Base-by-base conservation (phyloP, 1,140 invertebrate species). In the Drosophila parabipectinata region DNA sequence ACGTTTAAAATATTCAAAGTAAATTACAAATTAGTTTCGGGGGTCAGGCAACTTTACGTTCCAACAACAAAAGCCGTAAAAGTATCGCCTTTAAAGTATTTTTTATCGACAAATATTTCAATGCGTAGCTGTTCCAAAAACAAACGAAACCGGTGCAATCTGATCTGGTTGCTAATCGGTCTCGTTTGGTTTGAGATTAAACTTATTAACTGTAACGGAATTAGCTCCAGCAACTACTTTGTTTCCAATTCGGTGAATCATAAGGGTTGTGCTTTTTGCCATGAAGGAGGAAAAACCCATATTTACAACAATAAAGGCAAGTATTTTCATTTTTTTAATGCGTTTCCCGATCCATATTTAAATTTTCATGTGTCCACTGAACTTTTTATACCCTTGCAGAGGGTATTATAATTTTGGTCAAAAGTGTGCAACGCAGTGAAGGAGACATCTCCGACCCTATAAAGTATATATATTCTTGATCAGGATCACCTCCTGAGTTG, bases 141-240 rank as follows among this genome's bases (percentile, higher is more conserved):
- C 24, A 89, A 90, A 48, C 72, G 80, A 1, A 79, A 77, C 39
- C 73, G 83, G 0, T 47, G 77, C 0, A 91, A 91, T 63, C 80
- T 91, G 8, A 58, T 91, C 1, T 91, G 90, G 90, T 53, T 91
- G n/a, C 63, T 91, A 4, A 90, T 91, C 45, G 90, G 90, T 4
- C 72, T 91, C 9, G 89, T 91, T 15, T 91, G 90, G 90, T 72
- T 91, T 7, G 90, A 91, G 50, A 72, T 80, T 7, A 88, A 90
- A 39, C 56, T 90, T 24, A 82, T 91, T 14, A 90, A 90, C 50
- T 91, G 90, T 66, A 79, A 73, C 56, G 68, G 83, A 4, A 76
- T 90, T 44, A 54, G 55, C 7, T 69, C 54, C 34, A 66, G 63
- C 30, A 56, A 68, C 30, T 75, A 66, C 12, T 84, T 78, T 14